Base-by-base conservation (phyloP, 1,140 invertebrate species). In the Aphelinus atriplicis region DNA sequence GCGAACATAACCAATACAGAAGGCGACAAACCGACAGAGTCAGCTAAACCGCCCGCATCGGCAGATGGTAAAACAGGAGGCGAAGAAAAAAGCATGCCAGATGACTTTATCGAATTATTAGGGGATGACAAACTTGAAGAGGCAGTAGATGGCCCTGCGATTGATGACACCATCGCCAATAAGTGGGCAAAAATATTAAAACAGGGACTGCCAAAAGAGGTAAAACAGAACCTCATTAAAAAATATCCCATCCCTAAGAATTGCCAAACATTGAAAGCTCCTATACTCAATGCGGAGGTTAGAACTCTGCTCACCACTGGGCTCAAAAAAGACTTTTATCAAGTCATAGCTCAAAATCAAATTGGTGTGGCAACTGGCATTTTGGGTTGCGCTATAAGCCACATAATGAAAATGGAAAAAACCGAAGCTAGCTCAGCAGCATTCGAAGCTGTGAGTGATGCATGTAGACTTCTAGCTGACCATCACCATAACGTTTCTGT, bases 401-500 rank as follows among this genome's bases (percentile, higher is more conserved):
- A 9, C 2, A 26, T 6, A 3, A 56, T 47, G 5, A 7, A 7
- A 45, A 56, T 7, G 56, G 10, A 9, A 65, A 66, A 53, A 50
- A 57, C 2, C 3, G 42, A 43, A 43, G 47, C 2, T 1, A 55
- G 1, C 5, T 3, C 10, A 50, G 3, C 3, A 43, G 9, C 71
- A 43, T 50, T 73, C 2, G 10, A 50, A 26, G 47, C 7, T 9
- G 50, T 76, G 6, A 69, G 71, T n/a, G 73, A 78, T 51, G 62
- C 62, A 26, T 61, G 61, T 1, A 71, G 50, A 56, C 64, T 78
- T 6, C 53, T 78, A 0, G 9, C 65, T 10, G 68, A 75, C 50
- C 47, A 75, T n/a, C 74, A 76, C 43, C 71, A 68, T n/a, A 61
- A 61, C 3, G 51, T 67, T 7, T 57, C 77, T 3, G 10, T 62